A percentile compares a stretch with the other conserved stretches of the same genome.
Conservation (phyloP, 2,113 vertebrate species). For the Mormyrus lacerda region DNA sequence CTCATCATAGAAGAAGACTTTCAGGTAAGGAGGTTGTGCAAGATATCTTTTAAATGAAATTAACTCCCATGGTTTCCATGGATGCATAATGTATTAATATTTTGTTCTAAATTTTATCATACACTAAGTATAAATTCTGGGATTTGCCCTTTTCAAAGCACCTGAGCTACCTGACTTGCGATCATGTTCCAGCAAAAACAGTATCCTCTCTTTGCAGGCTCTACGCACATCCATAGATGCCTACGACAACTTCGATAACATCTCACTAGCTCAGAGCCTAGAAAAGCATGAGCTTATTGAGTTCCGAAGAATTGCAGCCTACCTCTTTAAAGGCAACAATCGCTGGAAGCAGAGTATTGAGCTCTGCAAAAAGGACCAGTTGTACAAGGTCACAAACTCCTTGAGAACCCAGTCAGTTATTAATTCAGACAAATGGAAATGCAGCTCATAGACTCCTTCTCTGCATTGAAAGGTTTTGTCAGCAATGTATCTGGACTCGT, state of each 20-base stretch:
- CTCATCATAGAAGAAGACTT: slow-evolving; percentile 98
- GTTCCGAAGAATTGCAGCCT: slow-evolving; percentile 93
- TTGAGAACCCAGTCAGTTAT: not conserved
- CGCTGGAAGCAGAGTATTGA: slow-evolving; percentile 99
- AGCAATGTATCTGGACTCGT: not conserved
- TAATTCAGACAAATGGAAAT: not conserved
- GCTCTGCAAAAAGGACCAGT: slow-evolving; percentile 95
- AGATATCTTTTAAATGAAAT: not conserved
- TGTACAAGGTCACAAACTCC: slow-evolving; percentile 80
- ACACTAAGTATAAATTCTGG: not conserved
- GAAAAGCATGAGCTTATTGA: slow-evolving; percentile 97
- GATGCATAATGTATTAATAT: not conserved
- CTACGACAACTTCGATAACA: slow-evolving; percentile 99
- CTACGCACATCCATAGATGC: slow-evolving; percentile 94
- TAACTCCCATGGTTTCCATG: not conserved
- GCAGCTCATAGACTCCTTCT: not conserved
- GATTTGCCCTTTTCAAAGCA: not conserved
- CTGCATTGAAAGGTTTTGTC: not conserved
- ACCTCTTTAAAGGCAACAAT: slow-evolving; percentile 99
- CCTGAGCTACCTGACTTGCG: not conserved
- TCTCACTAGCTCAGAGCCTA: slow-evolving; percentile 90
- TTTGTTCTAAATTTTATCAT: not conserved
- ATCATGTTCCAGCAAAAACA: not conserved
- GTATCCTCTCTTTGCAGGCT: slow-evolving; percentile 59
- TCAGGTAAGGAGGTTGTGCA: slow-evolving; percentile 63